A percentile compares a stretch with the other conserved stretches of the same genome.
Conservation (phyloP, 2,888 invertebrate species). For the Cosmorhoe ocellata region DNA sequence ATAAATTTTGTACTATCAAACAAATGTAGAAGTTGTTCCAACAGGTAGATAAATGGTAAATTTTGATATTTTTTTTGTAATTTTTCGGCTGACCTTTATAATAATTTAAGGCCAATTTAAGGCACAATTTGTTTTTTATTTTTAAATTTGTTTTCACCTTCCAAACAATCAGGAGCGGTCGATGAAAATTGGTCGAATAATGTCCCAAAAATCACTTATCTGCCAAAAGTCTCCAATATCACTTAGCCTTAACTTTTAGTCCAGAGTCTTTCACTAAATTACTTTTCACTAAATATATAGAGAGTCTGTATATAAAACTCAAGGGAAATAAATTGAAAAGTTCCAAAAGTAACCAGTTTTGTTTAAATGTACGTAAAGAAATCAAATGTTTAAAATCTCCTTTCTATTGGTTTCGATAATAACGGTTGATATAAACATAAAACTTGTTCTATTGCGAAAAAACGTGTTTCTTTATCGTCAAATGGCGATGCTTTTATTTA, state of each 20-base stretch:
- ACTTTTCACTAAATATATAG: constrained; percentile 77
- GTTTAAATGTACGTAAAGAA: constrained; percentile 81
- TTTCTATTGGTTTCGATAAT: constrained; percentile 82
- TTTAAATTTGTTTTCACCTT: constrained; percentile 66
- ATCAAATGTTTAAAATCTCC: constrained; percentile 77
- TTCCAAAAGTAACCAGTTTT: constrained; percentile 83
- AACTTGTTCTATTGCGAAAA: constrained; percentile 84
- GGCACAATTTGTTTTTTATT: constrained; percentile 70
- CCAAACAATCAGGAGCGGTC: constrained; percentile 68
- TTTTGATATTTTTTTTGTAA: constrained; percentile 65
- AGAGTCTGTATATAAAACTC: constrained; percentile 79
- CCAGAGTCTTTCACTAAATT: constrained; percentile 78
- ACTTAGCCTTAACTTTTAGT: constrained; percentile 76
- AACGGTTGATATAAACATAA: constrained; percentile 83
- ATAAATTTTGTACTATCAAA: constrained; percentile 82
- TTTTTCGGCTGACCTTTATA: constrained; percentile 79
- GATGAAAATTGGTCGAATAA: constrained; percentile 79
- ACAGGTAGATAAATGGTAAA: constrained; percentile 78
- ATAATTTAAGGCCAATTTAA: constrained; percentile 83
- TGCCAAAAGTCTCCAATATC: constrained; percentile 76
- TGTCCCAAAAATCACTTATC: constrained; percentile 63
- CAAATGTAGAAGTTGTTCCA: constrained; percentile 77
- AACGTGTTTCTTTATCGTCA: constrained; percentile 83
- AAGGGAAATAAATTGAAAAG: constrained; percentile 76
- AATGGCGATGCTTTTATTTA: constrained; percentile 77